Evolutionary conservation across 2,888 invertebrate species (phyloP).

Genomic region (Tetranychus piercei): DNA sequence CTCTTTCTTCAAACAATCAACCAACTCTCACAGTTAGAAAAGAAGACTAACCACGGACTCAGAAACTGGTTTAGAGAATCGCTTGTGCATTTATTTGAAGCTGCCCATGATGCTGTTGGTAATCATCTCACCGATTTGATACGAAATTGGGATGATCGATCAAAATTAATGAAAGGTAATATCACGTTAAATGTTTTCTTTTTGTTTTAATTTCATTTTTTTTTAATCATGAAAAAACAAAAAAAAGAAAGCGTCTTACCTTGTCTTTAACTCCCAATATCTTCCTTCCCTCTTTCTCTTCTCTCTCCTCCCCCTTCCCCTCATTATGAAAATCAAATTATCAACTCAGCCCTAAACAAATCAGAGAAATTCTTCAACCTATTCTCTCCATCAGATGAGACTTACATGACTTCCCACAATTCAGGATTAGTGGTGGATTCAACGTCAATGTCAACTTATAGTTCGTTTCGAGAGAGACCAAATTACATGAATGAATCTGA

Average conservation of each 20-base stretch:
- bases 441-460: slow-evolving; percentile 9
- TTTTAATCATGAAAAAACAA: not conserved
- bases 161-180: slow-evolving; percentile 11
- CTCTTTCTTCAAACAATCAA: slow-evolving; percentile 9
- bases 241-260: not conserved
- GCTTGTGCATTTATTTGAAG: slow-evolving; percentile 16
- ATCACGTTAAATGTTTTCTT: not conserved
- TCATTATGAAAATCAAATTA: not conserved
- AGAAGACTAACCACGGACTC: not conserved
- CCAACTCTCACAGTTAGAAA: slow-evolving; percentile 13
- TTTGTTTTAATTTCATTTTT: not conserved
- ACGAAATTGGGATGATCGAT: not conserved
- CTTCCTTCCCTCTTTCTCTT: not conserved
- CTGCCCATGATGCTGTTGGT: slow-evolving; percentile 16
- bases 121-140: not conserved
- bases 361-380: slow-evolving; percentile 11
- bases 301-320: not conserved
- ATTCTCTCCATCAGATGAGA: slow-evolving; percentile 8
- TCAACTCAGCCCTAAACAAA: not conserved
- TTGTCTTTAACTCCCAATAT: not conserved
- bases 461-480: not conserved
- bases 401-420: not conserved
- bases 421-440: not conserved
- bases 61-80: slow-evolving; percentile 10
- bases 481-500: not conserved